A percentile compares a stretch with the other conserved stretches of the same genome.
These are phyloP conservation scores for Heteronetta atricapilla DNA, from an alignment of 2,113 vertebrate genomes.

Conservation along the genomic window DNA sequence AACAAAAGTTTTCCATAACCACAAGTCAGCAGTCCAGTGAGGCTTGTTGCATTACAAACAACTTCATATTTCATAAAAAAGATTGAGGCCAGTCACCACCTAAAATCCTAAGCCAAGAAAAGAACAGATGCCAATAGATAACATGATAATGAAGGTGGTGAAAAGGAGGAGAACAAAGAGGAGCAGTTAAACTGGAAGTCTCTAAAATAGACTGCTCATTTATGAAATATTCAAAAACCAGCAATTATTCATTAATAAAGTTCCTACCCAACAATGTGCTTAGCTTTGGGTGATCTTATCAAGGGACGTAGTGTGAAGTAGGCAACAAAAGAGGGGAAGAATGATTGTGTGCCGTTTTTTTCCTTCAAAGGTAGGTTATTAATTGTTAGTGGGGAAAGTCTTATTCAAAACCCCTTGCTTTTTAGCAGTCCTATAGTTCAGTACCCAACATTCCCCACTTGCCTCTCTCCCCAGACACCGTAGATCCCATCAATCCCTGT, in stretches of 20 bases:
- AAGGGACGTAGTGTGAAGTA: background rate
- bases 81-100: background rate
- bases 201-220: background rate
- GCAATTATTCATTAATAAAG: background rate
- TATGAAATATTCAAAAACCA: background rate
- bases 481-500: background rate
- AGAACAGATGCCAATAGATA: rapidly evolving
- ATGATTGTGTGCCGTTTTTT: background rate
- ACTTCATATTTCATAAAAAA: background rate
- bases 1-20: background rate
- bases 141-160: background rate
- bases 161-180: background rate
- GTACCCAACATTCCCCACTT: background rate
- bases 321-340: background rate
- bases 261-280: background rate
- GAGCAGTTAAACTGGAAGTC: background rate
- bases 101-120: background rate
- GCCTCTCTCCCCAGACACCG: background rate
- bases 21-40: background rate
- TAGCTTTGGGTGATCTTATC: background rate
- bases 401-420: background rate
- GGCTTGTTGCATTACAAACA: background rate
- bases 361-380: background rate
- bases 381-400: background rate
- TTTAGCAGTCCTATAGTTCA: background rate